phyloP scores from a whole-genome alignment of 1,140 invertebrate genomes.

The Pseudachorutes palmiensis region DNA sequence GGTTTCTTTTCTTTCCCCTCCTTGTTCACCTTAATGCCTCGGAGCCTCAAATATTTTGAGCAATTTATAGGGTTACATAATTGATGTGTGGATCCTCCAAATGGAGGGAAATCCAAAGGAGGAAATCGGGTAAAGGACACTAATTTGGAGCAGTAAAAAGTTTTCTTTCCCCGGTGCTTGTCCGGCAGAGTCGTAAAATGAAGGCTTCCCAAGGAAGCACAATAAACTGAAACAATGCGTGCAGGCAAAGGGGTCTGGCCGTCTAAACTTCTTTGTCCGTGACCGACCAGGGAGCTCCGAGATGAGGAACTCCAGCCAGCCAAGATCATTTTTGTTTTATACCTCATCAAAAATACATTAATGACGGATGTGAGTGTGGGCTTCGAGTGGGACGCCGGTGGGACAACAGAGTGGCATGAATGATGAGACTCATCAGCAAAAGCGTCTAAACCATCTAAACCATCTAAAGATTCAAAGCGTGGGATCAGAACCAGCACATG shows the following conservation, averaged over 20 bases:
- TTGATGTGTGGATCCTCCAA: not conserved
- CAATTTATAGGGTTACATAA: conserved; percentile 11
- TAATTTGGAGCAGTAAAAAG: conserved; percentile 13
- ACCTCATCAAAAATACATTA: conserved; percentile 40
- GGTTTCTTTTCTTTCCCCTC: not conserved
- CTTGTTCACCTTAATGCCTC: not conserved
- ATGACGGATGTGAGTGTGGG: conserved; percentile 19
- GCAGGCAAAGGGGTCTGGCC: conserved; percentile 18
- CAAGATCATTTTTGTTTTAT: conserved; percentile 31
- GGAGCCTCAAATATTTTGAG: not conserved
- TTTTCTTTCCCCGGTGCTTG: not conserved
- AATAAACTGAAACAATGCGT: conserved; percentile 11
- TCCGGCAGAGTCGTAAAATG: no score
- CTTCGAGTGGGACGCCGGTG: not conserved
- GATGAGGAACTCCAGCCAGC: not conserved
- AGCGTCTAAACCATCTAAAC: no score
- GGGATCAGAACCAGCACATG: not conserved
- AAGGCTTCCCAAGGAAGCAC: conserved; percentile 17
- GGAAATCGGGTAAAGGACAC: conserved; percentile 15
- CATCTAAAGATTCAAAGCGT: no score
- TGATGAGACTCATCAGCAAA: not conserved
- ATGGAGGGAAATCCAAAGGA: conserved; percentile 15
- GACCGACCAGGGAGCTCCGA: conserved; percentile 1
- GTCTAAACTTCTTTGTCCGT: not conserved
- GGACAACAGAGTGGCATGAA: not conserved